Percentiles rank a stretch among this genome's conserved stretches.
phyloP scores from a whole-genome alignment of 2,113 vertebrate genomes.

The Siniperca chuatsi region DNA sequence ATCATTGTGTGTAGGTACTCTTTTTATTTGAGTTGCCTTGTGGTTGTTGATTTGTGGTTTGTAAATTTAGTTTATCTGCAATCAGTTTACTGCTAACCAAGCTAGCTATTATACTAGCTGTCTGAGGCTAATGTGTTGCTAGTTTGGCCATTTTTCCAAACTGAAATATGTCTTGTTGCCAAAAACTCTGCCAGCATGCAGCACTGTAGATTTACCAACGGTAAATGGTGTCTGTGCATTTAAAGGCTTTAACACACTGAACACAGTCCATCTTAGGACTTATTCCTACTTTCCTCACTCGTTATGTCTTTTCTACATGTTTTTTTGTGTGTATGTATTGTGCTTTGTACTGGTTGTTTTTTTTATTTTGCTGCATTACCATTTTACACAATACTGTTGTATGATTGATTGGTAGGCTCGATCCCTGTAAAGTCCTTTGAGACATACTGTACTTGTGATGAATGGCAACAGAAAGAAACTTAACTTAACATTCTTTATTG shows the following conservation, averaged over 20 bases:
- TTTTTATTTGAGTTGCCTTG: background rate
- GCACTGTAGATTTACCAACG: background rate
- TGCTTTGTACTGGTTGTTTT: conserved; percentile 6
- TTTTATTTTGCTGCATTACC: conserved; percentile 2
- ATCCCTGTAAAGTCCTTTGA: conserved; percentile 37
- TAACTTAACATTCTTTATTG: conserved; percentile 32
- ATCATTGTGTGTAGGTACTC: background rate
- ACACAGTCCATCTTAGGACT: background rate
- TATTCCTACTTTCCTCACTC: background rate
- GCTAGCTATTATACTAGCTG: background rate
- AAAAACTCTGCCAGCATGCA: background rate
- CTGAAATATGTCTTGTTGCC: background rate
- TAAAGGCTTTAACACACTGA: background rate
- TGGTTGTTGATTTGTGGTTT: background rate
- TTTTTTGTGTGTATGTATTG: background rate
- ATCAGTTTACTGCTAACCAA: background rate
- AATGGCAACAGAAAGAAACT: conserved; percentile 40
- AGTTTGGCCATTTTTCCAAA: background rate
- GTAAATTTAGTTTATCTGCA: background rate
- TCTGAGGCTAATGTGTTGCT: background rate
- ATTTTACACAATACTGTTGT: conserved; percentile 17
- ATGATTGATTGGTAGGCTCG: conserved; percentile 43
- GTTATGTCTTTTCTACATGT: background rate
- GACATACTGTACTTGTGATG: conserved; percentile 33
- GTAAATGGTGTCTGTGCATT: background rate